Base-by-base conservation (phyloP, 2,888 invertebrate genomes). In the Daptonema setosum region DNA sequence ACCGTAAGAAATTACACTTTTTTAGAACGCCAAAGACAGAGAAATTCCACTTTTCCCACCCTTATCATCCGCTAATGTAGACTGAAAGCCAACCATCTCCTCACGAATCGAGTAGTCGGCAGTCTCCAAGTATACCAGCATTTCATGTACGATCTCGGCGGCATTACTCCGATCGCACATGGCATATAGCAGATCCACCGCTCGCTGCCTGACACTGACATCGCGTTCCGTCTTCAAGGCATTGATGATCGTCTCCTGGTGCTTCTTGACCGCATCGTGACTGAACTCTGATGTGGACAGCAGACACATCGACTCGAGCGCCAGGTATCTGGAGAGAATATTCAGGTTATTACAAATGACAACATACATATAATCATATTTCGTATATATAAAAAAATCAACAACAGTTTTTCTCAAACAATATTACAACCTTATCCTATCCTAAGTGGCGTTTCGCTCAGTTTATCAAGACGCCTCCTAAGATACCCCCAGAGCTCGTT, bases 111-210 rank as follows among this genome's bases (percentile, higher is more conserved):
- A 95, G 75, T 97, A 97, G 75, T 99, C 97, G 57, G 97, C 97
- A 28, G 93, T 91, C 77, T 97, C 97, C 64, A 99, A 77, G 72
- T 97, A 99, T 71, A 88, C 86, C 64, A 97, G 77, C 97, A 99
- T 99, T 76, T 99, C 97, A 71, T 90, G 88, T 5, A 99, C 97
- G 71, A 97, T 99, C 77, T 95, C 91, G 73, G 91, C 91, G 26
- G 95, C 91, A 76, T 97, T 99, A 63, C 87, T 87, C 70, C 91
- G 85, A 75, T 99, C 97, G 76, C 97, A 99, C 97, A 99, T 97
- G 48, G 97, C 97, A 76, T 99, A 99, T 1, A 97, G 76, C 58
- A 97, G 77, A 75, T 99, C 97, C 1, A 97, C 95, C 55, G 95
- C 95, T 72, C 93, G 84, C 71, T 95, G 95, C 63, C 95, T 79